Base-by-base conservation (phyloP, 2,888 invertebrate genomes). In the Apamea monoglypha region DNA sequence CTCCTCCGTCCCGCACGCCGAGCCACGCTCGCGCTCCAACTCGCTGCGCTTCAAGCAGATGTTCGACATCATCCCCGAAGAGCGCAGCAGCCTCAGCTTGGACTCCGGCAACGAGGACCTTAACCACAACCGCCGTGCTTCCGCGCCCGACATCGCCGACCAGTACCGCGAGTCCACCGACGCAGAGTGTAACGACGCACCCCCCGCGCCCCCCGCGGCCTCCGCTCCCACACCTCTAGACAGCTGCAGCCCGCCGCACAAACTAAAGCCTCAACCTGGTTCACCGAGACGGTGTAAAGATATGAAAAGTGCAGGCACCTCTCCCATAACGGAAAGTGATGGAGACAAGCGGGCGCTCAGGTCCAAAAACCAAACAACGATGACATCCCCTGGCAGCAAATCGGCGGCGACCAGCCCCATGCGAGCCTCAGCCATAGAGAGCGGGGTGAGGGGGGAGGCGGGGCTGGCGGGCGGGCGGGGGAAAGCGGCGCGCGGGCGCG, bases 21-120 rank as follows among this genome's bases (percentile, higher is more conserved):
- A 91, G 77, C 84, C 91, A 36, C 92, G 93, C 80, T 89, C 93
- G 59, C 93, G 95, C 59, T 94, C 95, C 71, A 92, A 93, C 86
- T 94, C 95, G n/a, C 90, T 96, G 76, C 95, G 96, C 64, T 97
- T 97, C 87, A 95, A 94, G 64, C 96, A 96, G 77, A 94, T 95
- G 61, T 97, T 97, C 90, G 97, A 97, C 87, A 97, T 96, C 10
- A 97, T 97, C 83, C 97, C 97, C 29, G 97, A 97, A 91, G 97
- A 97, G 91, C 95, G 95, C 83, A 96, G 96, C 90, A 96, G 96
- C 86, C 91, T 96, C 76, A 97, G 97, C 81, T 86, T 96, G 44
- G 97, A 97, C 67, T 96, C 97, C 3, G 95, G 96, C 29, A 92
- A 91, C 74, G 97, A 96, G 53, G 95, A 95, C 68, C 88, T 90